Evolutionary conservation across 2,113 vertebrate species (phyloP), one percentile per base, ranked within the genome.

Genomic region (Corydoras maculifer): DNA sequence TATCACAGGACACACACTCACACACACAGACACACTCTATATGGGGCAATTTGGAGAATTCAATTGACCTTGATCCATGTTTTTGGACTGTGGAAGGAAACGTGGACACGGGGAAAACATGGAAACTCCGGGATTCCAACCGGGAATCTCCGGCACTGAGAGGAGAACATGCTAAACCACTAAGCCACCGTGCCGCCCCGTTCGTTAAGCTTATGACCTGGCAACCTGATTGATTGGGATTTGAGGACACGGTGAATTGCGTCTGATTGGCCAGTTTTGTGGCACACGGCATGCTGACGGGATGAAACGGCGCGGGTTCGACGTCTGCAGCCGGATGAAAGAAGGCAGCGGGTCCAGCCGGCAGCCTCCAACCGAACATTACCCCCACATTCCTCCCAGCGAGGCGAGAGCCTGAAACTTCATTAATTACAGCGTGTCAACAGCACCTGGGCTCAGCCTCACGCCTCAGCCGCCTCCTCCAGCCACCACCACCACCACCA

Each of bases 391-490:
- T 72, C 65, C 15, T 61, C 50, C 51, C 8, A 15, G 65, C 5
- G 31, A 7, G 43, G 50, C 53, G 13, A 18, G 14, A 29, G 32
- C 65, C 15, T 67, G 62, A 65, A 75, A 71, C 77, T 73, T 61
- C 66, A 73, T 75, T 70, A 75, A 78, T 70, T 72, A 79, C 67
- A n/a, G 43, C n/a, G 63, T 79, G 67, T 75, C 75, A 74, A 65
- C 73, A 70, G 67, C 70, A 75, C 70, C 62, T 75, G 75, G 65
- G 73, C 69, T 65, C 74, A 61, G 62, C 31, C 72, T 76, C 57
- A 14, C 10, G 57, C 43, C 54, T 51, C 54, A 62, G 18, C 25
- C 64, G 57, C 43, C 54, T 51, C 54, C 67, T 29, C 25, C 64
- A 5, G 61, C 67, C 80, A 66, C 62, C 68, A 70, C 8, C 70